phyloP scores from a whole-genome alignment of 2,797 vertebrate genomes.

The Hylomyscus alleni region DNA sequence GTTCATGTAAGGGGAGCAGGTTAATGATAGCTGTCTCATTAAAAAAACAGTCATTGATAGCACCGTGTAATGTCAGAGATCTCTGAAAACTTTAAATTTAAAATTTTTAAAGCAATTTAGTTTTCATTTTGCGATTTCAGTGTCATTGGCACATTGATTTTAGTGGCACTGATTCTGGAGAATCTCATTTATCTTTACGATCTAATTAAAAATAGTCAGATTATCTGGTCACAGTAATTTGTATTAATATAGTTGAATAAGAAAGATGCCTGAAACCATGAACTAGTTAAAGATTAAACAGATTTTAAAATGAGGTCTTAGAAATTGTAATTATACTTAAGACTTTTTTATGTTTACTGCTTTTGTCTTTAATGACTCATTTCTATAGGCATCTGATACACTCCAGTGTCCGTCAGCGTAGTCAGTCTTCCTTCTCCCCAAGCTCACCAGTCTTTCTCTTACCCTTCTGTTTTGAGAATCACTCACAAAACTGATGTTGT shows the following conservation, averaged over 20 bases:
- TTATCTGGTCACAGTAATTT: neutral
- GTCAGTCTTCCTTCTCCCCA: neutral
- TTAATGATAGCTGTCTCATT: neutral
- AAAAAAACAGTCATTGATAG: neutral
- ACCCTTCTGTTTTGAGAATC: neutral
- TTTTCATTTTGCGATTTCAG: neutral
- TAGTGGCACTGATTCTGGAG: neutral
- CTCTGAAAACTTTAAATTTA: slow-evolving; percentile 20
- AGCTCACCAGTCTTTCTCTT: neutral
- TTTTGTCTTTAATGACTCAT: neutral
- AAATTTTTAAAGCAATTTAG: neutral
- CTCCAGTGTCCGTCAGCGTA: neutral
- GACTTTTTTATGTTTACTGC: neutral
- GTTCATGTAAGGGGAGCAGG: neutral
- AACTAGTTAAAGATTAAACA: slow-evolving; percentile 24
- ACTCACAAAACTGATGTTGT: neutral
- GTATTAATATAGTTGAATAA: slow-evolving; percentile 25
- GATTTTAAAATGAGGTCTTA: slow-evolving; percentile 49
- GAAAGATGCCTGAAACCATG: neutral
- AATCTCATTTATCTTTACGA: slow-evolving; percentile 38
- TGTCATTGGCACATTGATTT: slow-evolving; percentile 21
- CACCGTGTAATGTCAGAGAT: neutral
- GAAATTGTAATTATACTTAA: neutral
- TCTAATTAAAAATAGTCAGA: slow-evolving; percentile 26
- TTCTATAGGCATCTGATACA: neutral